A percentile compares a stretch with the other conserved stretches of the same genome.
These are phyloP conservation scores for Melanophora roralis DNA, from an alignment of 2,888 invertebrate genomes.

Conservation along the genomic window DNA sequence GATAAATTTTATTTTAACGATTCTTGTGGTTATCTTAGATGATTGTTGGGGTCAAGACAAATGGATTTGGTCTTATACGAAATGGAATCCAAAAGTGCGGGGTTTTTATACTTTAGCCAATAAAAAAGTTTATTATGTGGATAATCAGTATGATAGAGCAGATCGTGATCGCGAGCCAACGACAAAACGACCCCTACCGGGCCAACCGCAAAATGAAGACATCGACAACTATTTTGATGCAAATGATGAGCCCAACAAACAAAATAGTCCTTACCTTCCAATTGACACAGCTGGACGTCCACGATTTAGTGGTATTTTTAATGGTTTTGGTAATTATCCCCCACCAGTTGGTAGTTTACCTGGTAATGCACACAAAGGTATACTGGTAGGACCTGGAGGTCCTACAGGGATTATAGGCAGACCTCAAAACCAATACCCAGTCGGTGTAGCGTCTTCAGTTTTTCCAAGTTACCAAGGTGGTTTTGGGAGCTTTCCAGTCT, in stretches of 20 bases:
- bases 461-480: conserved; percentile 51
- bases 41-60: conserved; percentile 66
- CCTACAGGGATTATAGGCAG: conserved; percentile 76
- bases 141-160: conserved; percentile 58
- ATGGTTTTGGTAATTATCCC: conserved; percentile 46
- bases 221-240: conserved; percentile 72
- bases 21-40: conserved; percentile 7
- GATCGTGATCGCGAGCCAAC: conserved; percentile 71
- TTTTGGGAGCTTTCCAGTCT: conserved; percentile 56
- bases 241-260: conserved; percentile 72
- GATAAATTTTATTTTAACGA: conserved; percentile 18
- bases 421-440: conserved; percentile 63
- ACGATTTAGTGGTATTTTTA: conserved; percentile 27
- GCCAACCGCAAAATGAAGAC: conserved; percentile 72
- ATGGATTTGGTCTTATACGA: conserved; percentile 73
- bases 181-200: conserved; percentile 70
- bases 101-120: conserved; percentile 44
- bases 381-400: conserved; percentile 79
- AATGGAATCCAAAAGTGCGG: conserved; percentile 61
- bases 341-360: conserved; percentile 20
- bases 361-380: conserved; percentile 69
- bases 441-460: conserved; percentile 29
- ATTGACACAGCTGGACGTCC: conserved; percentile 26
- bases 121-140: conserved; percentile 53
- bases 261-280: conserved; percentile 67